phyloP scores from a whole-genome alignment of 2,797 vertebrate species.

The Heliangelus exortis region DNA sequence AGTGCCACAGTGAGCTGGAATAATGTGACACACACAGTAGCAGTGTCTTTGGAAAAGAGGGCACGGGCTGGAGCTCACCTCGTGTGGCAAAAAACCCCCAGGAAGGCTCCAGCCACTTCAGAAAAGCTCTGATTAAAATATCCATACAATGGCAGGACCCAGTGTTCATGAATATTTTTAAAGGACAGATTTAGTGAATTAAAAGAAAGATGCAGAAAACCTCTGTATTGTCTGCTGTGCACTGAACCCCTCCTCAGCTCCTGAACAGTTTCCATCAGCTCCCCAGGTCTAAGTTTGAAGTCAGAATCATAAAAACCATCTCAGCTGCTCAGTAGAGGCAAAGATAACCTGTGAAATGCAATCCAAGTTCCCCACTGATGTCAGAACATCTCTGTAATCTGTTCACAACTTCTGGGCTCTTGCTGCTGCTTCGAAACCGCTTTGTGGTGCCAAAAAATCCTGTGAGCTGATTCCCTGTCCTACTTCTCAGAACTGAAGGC shows the following conservation, averaged over 20 bases:
- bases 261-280: neutral
- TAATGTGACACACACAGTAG: fast-evolving
- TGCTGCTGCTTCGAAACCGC: conserved; percentile 17
- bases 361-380: neutral
- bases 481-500: conserved; percentile 53
- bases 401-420: neutral
- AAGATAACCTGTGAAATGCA: neutral
- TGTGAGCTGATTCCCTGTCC: conserved; percentile 57
- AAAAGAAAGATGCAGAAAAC: neutral
- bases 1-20: neutral
- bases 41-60: neutral
- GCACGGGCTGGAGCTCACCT: neutral
- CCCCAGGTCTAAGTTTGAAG: conserved; percentile 1
- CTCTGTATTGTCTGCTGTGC: neutral
- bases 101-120: neutral
- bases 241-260: neutral
- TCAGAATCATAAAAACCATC: neutral
- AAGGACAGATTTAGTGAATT: neutral
- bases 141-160: neutral
- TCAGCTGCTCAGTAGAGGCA: conserved; percentile 1
- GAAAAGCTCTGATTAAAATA: neutral
- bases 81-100: neutral
- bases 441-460: conserved; percentile 44
- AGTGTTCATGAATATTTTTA: neutral
- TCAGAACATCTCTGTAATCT: conserved; percentile 28